Base-by-base conservation (phyloP, 2,888 invertebrate genomes). In the Pandemis corylana region DNA sequence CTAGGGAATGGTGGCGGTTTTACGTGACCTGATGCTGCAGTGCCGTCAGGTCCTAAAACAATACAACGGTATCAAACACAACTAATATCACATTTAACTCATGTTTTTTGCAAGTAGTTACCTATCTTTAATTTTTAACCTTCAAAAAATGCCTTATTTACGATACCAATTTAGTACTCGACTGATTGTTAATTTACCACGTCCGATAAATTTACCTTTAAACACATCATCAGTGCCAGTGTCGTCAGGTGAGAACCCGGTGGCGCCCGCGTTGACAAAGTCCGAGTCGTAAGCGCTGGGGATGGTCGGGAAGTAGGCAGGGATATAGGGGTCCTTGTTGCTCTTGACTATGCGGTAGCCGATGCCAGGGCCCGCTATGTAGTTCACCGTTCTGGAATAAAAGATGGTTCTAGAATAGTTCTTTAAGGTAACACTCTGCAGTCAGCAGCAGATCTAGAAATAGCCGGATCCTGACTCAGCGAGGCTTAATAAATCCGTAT, bases 351-450 rank as follows among this genome's bases (percentile, higher is more conserved):
- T 96, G 62, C 97, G 95, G 83, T 97, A 97, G 0, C 97, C 97
- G 65, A 97, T 97, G 13, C 96, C 96, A 0, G 97, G 97, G 0
- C 97, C 97, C 0, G 97, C 97, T 79, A 96, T 97, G 86, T 97
- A 97, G 87, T 97, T 96, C 0, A 97, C 97, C 0, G 97, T 96
- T 78, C 96, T 94, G 83, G 66, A 73, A 77, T 46, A 28, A 71
- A 53, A 41, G 1, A 62, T 28, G 13, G 15, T 49, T 62, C 7
- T n/a, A 36, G 7, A 49, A 28, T 12, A 49, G 13, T 46, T 51
- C n/a, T 51, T 46, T 46, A 12, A 46, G 12, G 4, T 46, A 20
- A 20, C 0, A 20, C 46, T 0, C 1, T 28, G 28, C 28, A 28
- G 28, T 28, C 28, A 28, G 28, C 28, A 36, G 28, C 4, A 36